These are phyloP conservation scores for Exaiptasia diaphana DNA, from an alignment of 64 coral and sea anemone species.

Conservation along the genomic window DNA sequence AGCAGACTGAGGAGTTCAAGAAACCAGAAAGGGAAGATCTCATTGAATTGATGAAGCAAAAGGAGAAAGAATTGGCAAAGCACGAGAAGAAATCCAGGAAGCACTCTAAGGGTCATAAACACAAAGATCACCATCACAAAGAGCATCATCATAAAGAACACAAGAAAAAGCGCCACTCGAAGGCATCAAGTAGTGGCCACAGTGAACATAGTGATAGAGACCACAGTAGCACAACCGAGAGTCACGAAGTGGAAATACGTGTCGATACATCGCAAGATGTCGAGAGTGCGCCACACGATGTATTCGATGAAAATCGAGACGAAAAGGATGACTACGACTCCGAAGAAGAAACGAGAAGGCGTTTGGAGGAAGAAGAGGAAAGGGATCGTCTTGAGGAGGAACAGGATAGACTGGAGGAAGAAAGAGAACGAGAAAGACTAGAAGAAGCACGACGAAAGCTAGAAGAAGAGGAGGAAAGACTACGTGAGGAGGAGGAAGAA, in stretches of 20 bases:
- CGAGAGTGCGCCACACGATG: not conserved
- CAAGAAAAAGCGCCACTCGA: not conserved
- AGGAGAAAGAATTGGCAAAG: not conserved
- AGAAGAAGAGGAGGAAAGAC: not conserved
- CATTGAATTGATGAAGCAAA: slow-evolving; percentile 22
- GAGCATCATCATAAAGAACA: slow-evolving; percentile 6
- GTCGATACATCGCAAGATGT: not conserved
- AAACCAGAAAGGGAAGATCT: slow-evolving; percentile 14
- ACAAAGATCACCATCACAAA: not conserved
- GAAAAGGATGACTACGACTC: slow-evolving; percentile 13
- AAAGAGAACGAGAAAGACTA: not conserved
- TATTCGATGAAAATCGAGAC: not conserved
- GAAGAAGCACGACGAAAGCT: not conserved
- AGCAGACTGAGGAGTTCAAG: slow-evolving; percentile 39
- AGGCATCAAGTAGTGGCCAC: not conserved
- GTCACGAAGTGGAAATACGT: not conserved
- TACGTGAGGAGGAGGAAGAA: not conserved
- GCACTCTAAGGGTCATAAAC: not conserved
- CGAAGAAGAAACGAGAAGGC: not conserved
- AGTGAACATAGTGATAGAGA: not conserved
- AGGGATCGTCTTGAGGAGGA: slow-evolving; percentile 16
- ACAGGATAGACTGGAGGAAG: slow-evolving; percentile 35
- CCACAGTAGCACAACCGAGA: not conserved
- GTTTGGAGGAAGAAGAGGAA: slow-evolving; percentile 6
- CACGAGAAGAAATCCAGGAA: slow-evolving; percentile 4